A percentile compares a stretch with the other conserved stretches of the same genome.
phyloP scores from a whole-genome alignment of 1,140 invertebrate species.

The Scylla paramamosain region DNA sequence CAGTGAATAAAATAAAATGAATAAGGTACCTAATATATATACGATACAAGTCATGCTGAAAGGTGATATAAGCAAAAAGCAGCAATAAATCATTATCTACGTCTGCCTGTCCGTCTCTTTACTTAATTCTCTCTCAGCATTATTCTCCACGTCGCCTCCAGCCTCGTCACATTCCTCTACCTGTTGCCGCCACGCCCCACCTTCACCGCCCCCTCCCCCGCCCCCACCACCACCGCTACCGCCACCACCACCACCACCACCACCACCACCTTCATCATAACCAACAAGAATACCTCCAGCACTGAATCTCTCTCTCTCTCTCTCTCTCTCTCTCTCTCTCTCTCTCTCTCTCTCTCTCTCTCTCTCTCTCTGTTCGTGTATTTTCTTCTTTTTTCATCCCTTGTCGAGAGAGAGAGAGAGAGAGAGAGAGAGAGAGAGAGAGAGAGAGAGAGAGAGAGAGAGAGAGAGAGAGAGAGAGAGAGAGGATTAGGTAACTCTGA shows the following conservation, averaged over 20 bases:
- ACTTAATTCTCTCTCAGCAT: not conserved
- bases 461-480: no score
- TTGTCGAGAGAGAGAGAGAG: no score
- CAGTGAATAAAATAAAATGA: not conserved
- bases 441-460: no score
- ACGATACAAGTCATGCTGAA: not conserved
- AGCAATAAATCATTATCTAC: constrained; percentile 1
- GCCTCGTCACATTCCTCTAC: not conserved
- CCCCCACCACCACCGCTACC: not conserved
- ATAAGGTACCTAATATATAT: not conserved
- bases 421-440: no score
- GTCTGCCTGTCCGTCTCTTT: not conserved
- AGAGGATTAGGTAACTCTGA: no score
- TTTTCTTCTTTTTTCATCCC: no score
- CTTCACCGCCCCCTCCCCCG: not conserved
- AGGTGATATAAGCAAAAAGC: not conserved
- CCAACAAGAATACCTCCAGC: not conserved
- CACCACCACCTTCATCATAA: constrained; percentile 24
- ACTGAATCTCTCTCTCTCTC: not conserved
- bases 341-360: constrained; percentile 28
- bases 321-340: constrained; percentile 37
- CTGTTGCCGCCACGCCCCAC: not conserved
- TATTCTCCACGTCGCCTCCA: constrained; percentile 10
- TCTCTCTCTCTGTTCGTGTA: not conserved
- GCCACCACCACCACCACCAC: not conserved